Evolutionary conservation across 2,797 vertebrate species (phyloP), one percentile per base, ranked within the genome.

Genomic region (Smutsia gigantea): DNA sequence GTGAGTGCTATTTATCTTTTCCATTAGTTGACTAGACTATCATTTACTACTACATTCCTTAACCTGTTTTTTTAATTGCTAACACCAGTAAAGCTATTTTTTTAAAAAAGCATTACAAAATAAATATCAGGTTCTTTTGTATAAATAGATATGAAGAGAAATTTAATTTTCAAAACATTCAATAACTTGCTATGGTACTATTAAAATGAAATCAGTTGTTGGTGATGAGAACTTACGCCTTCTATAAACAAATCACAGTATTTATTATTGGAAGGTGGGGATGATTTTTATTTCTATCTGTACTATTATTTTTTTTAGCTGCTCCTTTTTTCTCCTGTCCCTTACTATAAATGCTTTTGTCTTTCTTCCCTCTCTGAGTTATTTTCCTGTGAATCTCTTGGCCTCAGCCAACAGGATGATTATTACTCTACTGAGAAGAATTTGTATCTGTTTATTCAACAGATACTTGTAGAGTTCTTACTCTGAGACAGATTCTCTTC

Each of bases 1-100:
- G 99, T 99, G 97, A 99, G 99, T 99, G 81, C 93, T 94, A 69
- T 86, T 96, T 69, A 14, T 34, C 17, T 69, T 92, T 95, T 84
- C 59, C 37, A 5, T 92, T 78, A 68, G 51, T 87, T 91, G 34
- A 46, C 13, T 72, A 25, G 64, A 95, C 25, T 94, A 29, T 66
- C 72, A 66, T 75, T 95, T 72, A 93, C 10, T 74, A 15, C 46
- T 19, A 7, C 53, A 29, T 74, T 88, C 57, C 93, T 84, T 71
- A 72, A 64, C 37, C 71, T 79, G 72, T 66, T 82, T 78, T 83
- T 68, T 79, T 55, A 49, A 55, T 63, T 85, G 27, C 13, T 64
- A 29, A 68, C 39, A 53, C 55, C 7, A 82, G 4, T 83, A 39
- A 85, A 53, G 27, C 82, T 86, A 12, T 59, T 92, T 93, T 96